Evolutionary conservation across 2,888 invertebrate genomes (phyloP), one percentile per base, ranked within the genome.

Genomic region (Machimus atricapillus): DNA sequence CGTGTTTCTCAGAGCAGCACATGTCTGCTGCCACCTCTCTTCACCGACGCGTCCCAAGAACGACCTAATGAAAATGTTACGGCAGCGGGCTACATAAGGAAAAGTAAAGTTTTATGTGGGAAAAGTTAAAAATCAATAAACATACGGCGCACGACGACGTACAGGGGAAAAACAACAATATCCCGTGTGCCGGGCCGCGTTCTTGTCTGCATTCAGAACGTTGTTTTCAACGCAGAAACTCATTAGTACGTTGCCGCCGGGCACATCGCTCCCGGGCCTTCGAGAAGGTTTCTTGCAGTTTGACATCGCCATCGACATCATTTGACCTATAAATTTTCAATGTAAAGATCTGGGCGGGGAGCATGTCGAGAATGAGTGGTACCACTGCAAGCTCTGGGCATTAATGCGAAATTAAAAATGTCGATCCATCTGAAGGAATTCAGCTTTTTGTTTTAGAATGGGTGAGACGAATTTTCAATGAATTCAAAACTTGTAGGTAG

Each of bases 141-240:
- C 27, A 19, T 23, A 27, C 9, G 66, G 66, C 8, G 14, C 23
- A 23, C 23, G 66, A 23, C 23, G 66, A 23, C 66, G 12, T 27
- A 66, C 66, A 23, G 2, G 0, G 19, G 27, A 23, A 12, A 66
- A 66, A 66, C 66, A 66, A 66, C 27, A 66, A 66, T 27, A 66
- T 66, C 66, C 23, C 27, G 66, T 23, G 66, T 66, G 66, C 12
- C 66, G 14, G 8, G 66, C 23, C 12, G 66, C 66, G 23, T 66
- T 6, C 27, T 27, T 23, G 27, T 8, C 52, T 79, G 79, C 46
- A 79, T 79, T 46, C 79, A 79, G 27, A 66, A 52, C 52, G 79
- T 79, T 52, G 79, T 79, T 79, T 79, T 79, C 52, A 52, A 79
- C 52, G 14, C 34, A 79, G 52, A 79, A 79, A 79, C 79, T 79